Evolutionary conservation across 2,888 invertebrate species (phyloP).

Genomic region (Andrena fulva): DNA sequence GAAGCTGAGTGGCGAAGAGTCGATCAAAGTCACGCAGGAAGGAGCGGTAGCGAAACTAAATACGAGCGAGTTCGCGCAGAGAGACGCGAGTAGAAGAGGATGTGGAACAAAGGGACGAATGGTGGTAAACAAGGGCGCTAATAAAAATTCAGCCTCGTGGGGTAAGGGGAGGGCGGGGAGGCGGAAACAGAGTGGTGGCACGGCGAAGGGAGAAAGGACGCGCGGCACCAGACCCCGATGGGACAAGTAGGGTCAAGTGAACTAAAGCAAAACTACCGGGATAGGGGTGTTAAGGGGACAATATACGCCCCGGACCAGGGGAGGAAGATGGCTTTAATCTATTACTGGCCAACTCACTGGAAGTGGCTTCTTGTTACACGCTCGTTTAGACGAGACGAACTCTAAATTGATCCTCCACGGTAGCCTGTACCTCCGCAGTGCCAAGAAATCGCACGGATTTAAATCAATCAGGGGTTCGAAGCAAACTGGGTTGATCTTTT

Average conservation of each 20-base stretch:
- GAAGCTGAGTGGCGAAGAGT: conserved; percentile 36
- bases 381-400: conserved; percentile 67
- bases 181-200: conserved; percentile 45
- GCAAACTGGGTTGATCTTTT: not conserved
- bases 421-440: conserved; percentile 1
- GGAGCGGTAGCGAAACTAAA: conserved; percentile 33
- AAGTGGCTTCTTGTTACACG: conserved; percentile 84
- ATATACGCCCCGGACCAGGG: conserved; percentile 76
- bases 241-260: conserved; percentile 83
- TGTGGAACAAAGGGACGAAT: conserved; percentile 22
- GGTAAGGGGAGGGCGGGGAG: conserved; percentile 21
- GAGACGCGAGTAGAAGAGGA: conserved; percentile 18
- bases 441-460: conserved; percentile 29
- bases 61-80: conserved; percentile 29
- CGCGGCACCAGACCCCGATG: conserved; percentile 61
- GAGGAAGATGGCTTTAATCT: conserved; percentile 83
- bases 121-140: conserved; percentile 3
- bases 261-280: conserved; percentile 79
- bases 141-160: conserved; percentile 32
- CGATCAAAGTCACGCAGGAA: conserved; percentile 32
- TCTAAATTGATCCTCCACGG: conserved; percentile 59
- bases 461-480: conserved; percentile 6
- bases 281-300: conserved; percentile 82
- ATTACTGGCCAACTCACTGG: conserved; percentile 79
- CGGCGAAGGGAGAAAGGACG: conserved; percentile 64